Percentiles rank a stretch among this genome's conserved stretches.
Evolutionary conservation across 2,888 invertebrate species (phyloP).

Genomic region (Clitarchus hookeri): DNA sequence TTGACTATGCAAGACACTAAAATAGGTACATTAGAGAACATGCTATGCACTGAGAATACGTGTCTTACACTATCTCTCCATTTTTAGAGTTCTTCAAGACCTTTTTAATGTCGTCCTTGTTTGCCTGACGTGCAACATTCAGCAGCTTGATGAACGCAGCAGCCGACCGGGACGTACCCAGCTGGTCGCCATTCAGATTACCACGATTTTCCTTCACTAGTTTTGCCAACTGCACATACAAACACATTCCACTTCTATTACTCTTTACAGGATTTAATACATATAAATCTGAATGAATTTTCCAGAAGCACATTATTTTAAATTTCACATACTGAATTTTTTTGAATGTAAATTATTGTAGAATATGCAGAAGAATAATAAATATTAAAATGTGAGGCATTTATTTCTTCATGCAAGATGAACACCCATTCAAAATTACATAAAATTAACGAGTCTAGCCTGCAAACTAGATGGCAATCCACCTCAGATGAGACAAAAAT

Average conservation of each 20-base stretch:
- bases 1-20: no score
- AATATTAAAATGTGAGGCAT: no score
- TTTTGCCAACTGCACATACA: conserved; percentile 57
- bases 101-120: conserved; percentile 63
- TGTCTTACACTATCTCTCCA: conserved; percentile 59
- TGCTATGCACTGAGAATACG: not conserved
- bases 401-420: no score
- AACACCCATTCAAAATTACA: no score
- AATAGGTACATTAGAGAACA: not conserved
- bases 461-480: no score
- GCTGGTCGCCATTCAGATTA: conserved; percentile 58
- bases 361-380: no score
- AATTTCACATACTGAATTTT: no score
- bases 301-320: no score
- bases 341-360: no score
- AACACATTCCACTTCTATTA: not conserved
- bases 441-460: no score
- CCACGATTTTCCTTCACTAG: conserved; percentile 60
- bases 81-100: conserved; percentile 63
- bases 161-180: conserved; percentile 69
- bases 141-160: conserved; percentile 67
- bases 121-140: conserved; percentile 63
- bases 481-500: no score
- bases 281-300: no score
- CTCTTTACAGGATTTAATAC: not conserved